Evolutionary conservation across 1,140 invertebrate species (phyloP).

Genomic region (Megalopta genalis): DNA sequence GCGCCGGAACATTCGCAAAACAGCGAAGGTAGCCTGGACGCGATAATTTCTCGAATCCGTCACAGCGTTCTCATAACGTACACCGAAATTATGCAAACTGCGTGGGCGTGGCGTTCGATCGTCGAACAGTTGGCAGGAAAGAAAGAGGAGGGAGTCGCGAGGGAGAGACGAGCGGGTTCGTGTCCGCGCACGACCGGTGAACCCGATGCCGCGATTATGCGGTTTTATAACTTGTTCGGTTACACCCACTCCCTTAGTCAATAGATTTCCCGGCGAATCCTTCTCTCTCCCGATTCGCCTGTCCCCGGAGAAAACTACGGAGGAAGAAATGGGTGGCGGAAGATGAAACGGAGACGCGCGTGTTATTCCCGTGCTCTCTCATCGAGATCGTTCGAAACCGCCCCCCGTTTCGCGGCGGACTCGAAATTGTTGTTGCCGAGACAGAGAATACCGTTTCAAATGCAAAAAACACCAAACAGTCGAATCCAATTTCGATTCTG

Average conservation of each 20-base stretch:
- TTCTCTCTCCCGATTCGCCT: constrained; percentile 13
- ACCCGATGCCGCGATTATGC: constrained; percentile 22
- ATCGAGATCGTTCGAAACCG: constrained; percentile 44
- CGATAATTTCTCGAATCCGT: constrained; percentile 45
- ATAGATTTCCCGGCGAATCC: constrained; percentile 52
- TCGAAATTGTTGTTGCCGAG: constrained; percentile 8
- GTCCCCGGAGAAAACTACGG: constrained; percentile 24
- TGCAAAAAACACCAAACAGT: too few relatives aligned
- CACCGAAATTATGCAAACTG: constrained; percentile 37
- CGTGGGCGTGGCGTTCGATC: constrained; percentile 34
- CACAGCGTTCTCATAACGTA: constrained; percentile 27
- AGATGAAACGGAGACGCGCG: constrained; percentile 29
- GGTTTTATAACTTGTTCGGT: constrained; percentile 46
- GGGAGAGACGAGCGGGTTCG: constrained; percentile 8
- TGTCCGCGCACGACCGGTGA: constrained; percentile 16
- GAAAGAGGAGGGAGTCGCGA: background rate
- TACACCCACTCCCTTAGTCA: constrained; percentile 45
- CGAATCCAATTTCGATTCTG: too few relatives aligned
- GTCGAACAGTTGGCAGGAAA: constrained; percentile 2
- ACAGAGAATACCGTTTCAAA: too few relatives aligned
- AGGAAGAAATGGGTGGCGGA: background rate
- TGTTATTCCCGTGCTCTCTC: constrained; percentile 47
- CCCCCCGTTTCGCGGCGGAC: constrained; percentile 1
- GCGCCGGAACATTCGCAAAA: too few relatives aligned
- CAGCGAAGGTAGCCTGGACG: too few relatives aligned